Percentiles rank a stretch among this genome's conserved stretches.
phyloP scores from a whole-genome alignment of 1,140 invertebrate species.

The Coboldia fuscipes region DNA sequence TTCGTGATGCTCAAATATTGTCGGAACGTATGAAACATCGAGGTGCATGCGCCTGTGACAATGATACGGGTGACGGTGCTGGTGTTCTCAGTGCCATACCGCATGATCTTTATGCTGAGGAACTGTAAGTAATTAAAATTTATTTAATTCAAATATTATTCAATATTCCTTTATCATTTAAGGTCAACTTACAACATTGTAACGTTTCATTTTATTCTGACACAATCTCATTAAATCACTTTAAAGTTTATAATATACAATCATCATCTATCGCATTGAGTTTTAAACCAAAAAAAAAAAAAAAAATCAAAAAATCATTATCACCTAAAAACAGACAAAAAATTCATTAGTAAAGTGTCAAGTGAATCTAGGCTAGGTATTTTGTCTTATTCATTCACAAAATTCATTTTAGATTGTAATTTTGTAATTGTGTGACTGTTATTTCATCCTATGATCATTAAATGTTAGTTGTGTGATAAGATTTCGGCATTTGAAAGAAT shows the following conservation, averaged over 20 bases:
- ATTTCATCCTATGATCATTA: no score
- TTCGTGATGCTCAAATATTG: slow-evolving; percentile 82
- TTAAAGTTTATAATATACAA: slow-evolving; percentile 8
- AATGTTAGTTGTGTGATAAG: no score
- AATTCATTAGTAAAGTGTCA: no score
- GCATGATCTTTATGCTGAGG: slow-evolving; percentile 71
- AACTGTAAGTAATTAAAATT: slow-evolving; percentile 39
- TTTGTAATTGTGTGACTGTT: no score
- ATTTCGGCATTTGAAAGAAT: no score
- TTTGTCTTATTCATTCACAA: neutral
- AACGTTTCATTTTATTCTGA: slow-evolving; percentile 9
- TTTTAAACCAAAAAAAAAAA: slow-evolving; percentile 1
- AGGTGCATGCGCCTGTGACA: slow-evolving; percentile 95
- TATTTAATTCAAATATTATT: neutral
- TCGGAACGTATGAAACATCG: slow-evolving; percentile 95
- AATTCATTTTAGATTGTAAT: neutral
- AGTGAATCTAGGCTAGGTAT: neutral
- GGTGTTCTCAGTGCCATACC: slow-evolving; percentile 92
- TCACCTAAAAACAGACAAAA: no score
- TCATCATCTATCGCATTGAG: slow-evolving; percentile 7
- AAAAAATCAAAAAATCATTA: neutral
- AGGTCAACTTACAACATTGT: neutral
- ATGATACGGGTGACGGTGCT: slow-evolving; percentile 96
- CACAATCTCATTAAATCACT: slow-evolving; percentile 9
- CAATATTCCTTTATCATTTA: neutral